phyloP scores from a whole-genome alignment of 2,888 invertebrate genomes.

The Mellilla xanthometata region DNA sequence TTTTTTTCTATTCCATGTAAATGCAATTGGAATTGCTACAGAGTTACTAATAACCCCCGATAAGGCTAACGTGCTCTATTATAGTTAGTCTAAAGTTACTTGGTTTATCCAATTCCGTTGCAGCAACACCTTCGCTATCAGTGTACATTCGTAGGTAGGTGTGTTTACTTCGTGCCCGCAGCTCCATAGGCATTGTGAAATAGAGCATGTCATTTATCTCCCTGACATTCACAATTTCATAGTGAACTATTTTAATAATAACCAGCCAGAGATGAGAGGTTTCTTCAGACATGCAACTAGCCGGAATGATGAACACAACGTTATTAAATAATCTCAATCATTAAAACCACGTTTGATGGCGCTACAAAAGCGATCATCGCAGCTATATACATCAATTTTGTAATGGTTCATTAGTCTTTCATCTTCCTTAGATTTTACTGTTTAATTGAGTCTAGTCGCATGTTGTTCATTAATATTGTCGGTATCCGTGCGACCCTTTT shows the following conservation, averaged over 20 bases:
- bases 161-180: conserved; percentile 23
- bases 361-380: conserved; percentile 25
- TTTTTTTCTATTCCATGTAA: conserved; percentile 8
- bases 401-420: conserved; percentile 33
- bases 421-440: conserved; percentile 33
- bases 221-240: conserved; percentile 26
- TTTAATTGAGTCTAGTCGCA: conserved; percentile 38
- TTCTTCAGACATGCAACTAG: conserved; percentile 9
- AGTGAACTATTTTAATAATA: conserved; percentile 21
- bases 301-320: conserved; percentile 21
- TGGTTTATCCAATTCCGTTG: conserved; percentile 38
- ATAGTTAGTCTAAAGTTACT: conserved; percentile 32
- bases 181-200: conserved; percentile 28
- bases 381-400: conserved; percentile 31
- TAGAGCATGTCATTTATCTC: conserved; percentile 28
- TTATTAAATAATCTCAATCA: conserved; percentile 24
- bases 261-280: conserved; percentile 9
- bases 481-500: conserved; percentile 46
- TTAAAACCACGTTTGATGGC: conserved; percentile 12
- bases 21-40: conserved; percentile 11
- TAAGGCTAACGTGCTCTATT: conserved; percentile 27
- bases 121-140: conserved; percentile 32
- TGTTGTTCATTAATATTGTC: conserved; percentile 41
- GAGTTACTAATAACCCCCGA: conserved; percentile 17
- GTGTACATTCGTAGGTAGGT: conserved; percentile 15